Base-by-base conservation (phyloP, 2,797 vertebrate genomes). In the Avahi laniger region DNA sequence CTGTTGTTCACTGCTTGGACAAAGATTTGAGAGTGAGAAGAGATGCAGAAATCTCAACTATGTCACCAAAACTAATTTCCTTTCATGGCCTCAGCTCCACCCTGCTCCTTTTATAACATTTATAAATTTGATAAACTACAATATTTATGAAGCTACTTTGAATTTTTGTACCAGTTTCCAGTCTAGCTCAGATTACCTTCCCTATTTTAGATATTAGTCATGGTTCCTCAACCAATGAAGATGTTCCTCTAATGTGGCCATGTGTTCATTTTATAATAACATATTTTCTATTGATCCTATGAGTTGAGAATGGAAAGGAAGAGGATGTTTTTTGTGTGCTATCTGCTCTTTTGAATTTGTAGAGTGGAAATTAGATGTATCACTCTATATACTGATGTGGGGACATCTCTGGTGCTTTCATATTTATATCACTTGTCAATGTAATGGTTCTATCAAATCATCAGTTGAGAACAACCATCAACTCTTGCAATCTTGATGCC, bases 181-280 rank as follows among this genome's bases (percentile, higher is more conserved):
- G 13, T 63, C 24, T 22, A 7, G 1, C 4, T 94, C 30, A 83
- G 17, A 20, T 57, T 83, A 17, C 5, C 76, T 65, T 70, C 20
- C 17, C 26, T 50, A 57, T 22, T 89, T 94, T 57, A 52, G 2
- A 46, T 59, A 35, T n/a, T 22, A 67, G 17, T 69, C 4, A 5
- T 83, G 10, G 5, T 93, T 63, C 4, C 2, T 80, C 4, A 84
- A 7, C 26, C 7, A 70, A 3, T 59, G 26, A 41, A 89, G 30
- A 5, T 80, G 5, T 9, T 10, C 2, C 22, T 63, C 7, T 9
- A 7, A 0, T 28, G 17, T 50, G 18, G 18, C 1, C 8, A 7
- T 84, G 14, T 1, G 13, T 67, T 72, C 35, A 38, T 33, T 24
- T 72, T 65, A 18, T 38, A 43, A 20, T 41, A 50, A 50, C 24